Evolutionary conservation across 2,888 invertebrate genomes (phyloP), one percentile per base, ranked within the genome.

Genomic region (Leptopilina syphax): DNA sequence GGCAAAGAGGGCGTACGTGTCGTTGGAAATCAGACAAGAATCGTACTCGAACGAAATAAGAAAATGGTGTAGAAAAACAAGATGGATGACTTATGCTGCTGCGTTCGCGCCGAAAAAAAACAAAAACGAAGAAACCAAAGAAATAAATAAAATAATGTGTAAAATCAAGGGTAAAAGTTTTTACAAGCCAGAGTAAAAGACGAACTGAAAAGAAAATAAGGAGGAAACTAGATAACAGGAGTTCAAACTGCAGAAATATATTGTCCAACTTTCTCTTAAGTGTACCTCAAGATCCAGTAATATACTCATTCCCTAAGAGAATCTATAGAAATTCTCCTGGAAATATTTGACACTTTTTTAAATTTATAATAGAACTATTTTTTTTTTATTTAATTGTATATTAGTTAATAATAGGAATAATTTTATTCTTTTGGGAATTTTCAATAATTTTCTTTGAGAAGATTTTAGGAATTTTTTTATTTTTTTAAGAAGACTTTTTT

Each of bases 1-100:
- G 87, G 89, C 88, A n/a, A n/a, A n/a, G 88, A 86, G 89, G 88
- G 89, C n/a, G n/a, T n/a, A n/a, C n/a, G n/a, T n/a, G n/a, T n/a
- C n/a, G n/a, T n/a, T n/a, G n/a, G n/a, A n/a, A n/a, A n/a, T n/a
- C n/a, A n/a, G n/a, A n/a, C n/a, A n/a, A n/a, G n/a, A n/a, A n/a
- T n/a, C n/a, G n/a, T n/a, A n/a, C 79, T 67, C 34, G 67, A 67
- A 67, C 27, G 24, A 78, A 83, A 79, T n/a, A 81, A 76, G 79
- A 77, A 79, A 84, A 78, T n/a, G n/a, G n/a, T n/a, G 18, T 68
- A 27, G n/a, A 60, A 60, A 18, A 18, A 18, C 13, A 57, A 57
- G 13, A 57, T n/a, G 5, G n/a, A n/a, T n/a, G n/a, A n/a, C n/a
- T n/a, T n/a, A n/a, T n/a, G n/a, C n/a, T n/a, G n/a, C n/a, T n/a